Base-by-base conservation (phyloP, 2,797 vertebrate species). In the Silurus aristotelis region DNA sequence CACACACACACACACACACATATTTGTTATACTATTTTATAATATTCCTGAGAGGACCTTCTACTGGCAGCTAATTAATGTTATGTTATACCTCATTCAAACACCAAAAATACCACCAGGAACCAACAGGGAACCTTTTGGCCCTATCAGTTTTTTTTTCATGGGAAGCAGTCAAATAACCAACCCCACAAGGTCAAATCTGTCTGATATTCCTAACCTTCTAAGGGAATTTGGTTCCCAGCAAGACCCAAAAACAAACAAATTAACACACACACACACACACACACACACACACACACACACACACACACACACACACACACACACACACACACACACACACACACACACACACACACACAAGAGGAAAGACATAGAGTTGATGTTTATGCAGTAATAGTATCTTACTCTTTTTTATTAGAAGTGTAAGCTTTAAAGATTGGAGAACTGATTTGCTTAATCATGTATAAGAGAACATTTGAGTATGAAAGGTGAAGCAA, bases 1-100 rank as follows among this genome's bases (percentile, higher is more conserved):
- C 48, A 55, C 71, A 73, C n/a, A 73, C 71, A 72, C 43, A 48
- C 70, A 72, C 48, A 55, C 71, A 73, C 14, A 73, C 22, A 73
- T 10, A 15, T 25, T 52, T 52, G 22, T 52, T 25, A 46, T 38
- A 78, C 55, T 60, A 60, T 31, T 0, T 52, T 25, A 46, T 38
- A 78, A 25, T 60, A 60, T 31, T 0, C 27, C 5, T 60, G 5
- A 78, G 56, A 60, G 15, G 56, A 63, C 31, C 25, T 5, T 56
- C 6, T 13, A 76, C 9, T 76, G 52, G n/a, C 75, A 60, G 4
- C 27, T 77, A 77, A 38, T 31, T 77, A 77, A 60, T 58, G 8
- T 15, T 76, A 73, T 56, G 19, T 12, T 38, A 22, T 15, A 77
- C 27, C 75, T 58, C 17, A 77, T 19, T 38, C 25, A 58, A 77